These are phyloP conservation scores for Archips xylosteana DNA, from an alignment of 2,888 invertebrate species.

Conservation along the genomic window DNA sequence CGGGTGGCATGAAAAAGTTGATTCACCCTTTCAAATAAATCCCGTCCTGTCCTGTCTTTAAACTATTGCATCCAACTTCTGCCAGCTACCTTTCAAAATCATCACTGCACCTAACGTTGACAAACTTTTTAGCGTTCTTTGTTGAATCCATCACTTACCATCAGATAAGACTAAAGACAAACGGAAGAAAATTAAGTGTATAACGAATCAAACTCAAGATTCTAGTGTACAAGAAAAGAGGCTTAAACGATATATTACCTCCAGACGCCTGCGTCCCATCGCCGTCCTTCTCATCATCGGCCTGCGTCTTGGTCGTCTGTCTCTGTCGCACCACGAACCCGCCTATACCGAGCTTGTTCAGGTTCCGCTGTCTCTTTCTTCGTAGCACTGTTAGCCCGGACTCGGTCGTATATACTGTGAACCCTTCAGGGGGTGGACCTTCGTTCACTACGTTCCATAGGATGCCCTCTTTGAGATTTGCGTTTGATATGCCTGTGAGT, in stretches of 20 bases:
- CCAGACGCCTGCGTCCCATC: conserved; percentile 67
- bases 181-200: too few species aligned
- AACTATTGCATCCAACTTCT: too few species aligned
- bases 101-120: too few species aligned
- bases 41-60: too few species aligned
- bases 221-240: background rate
- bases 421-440: conserved; percentile 94
- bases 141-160: too few species aligned
- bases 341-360: conserved; percentile 95
- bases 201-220: too few species aligned
- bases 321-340: conserved; percentile 94
- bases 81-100: too few species aligned
- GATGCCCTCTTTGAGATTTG: conserved; percentile 92
- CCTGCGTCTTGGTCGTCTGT: conserved; percentile 70
- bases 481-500: conserved; percentile 57
- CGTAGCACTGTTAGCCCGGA: conserved; percentile 92
- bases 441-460: conserved; percentile 91
- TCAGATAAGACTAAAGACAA: too few species aligned
- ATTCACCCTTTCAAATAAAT: too few species aligned
- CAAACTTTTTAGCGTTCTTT: too few species aligned
- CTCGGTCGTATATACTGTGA: conserved; percentile 92
- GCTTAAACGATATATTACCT: conserved; percentile 54
- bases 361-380: conserved; percentile 93
- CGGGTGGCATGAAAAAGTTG: too few species aligned
- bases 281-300: conserved; percentile 71